Conservation (phyloP, 2,797 vertebrate genomes). For the Sebastes vulpes region DNA sequence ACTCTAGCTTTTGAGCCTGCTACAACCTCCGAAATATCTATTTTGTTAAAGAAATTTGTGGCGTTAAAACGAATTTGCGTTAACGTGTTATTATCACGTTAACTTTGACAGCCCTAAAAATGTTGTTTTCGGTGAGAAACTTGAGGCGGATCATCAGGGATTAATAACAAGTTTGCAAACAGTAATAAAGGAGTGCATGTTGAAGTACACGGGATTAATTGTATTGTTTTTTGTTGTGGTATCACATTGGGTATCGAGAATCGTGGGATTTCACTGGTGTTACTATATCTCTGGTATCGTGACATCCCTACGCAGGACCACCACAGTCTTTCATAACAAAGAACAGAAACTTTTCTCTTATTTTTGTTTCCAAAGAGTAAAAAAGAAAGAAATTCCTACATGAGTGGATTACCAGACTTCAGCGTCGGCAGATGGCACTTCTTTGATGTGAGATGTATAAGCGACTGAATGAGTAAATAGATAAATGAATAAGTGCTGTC, state of each 20-base stretch:
- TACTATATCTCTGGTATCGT: background rate
- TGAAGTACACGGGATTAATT: background rate
- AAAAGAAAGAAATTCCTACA: conserved; percentile 10
- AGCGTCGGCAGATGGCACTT: conserved; percentile 50
- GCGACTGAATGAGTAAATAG: conserved; percentile 80
- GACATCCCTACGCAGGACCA: background rate
- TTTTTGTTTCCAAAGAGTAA: conserved; percentile 22
- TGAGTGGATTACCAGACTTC: conserved; percentile 52
- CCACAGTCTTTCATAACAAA: background rate
- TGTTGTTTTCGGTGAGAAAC: background rate
- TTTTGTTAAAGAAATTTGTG: no score
- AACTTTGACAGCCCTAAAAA: no score
- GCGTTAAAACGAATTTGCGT: no score
- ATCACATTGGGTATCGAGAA: background rate
- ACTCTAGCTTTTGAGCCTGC: no score
- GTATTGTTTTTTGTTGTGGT: background rate
- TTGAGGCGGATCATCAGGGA: background rate
- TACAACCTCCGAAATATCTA: no score
- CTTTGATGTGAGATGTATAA: conserved; percentile 70
- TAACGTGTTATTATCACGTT: no score
- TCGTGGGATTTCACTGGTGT: no score
- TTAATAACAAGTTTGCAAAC: background rate
- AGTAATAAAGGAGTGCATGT: no score
- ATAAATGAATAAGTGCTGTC: conserved; percentile 80
- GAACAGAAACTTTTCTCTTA: conserved; percentile 1